These are phyloP conservation scores for Noturus placidus DNA, from an alignment of 2,113 vertebrate species.

Conservation along the genomic window DNA sequence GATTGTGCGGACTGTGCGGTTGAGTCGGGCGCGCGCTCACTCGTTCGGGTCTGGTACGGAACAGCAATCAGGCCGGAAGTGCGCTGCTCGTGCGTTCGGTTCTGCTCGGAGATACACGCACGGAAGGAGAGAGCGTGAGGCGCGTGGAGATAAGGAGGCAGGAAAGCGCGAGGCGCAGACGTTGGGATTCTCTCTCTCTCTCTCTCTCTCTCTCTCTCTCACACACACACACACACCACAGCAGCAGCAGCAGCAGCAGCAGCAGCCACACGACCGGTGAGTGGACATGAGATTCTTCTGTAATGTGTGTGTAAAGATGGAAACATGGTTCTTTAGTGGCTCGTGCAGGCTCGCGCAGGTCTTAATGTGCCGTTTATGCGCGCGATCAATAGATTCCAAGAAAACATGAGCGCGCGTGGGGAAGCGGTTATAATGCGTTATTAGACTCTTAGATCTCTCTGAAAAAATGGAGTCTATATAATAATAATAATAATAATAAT, in stretches of 20 bases:
- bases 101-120: background rate
- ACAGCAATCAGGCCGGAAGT: background rate
- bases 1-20: background rate
- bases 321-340: background rate
- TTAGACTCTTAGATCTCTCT: background rate
- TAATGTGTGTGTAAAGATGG: background rate
- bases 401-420: background rate
- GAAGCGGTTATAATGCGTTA: background rate
- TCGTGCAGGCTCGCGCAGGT: background rate
- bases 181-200: background rate
- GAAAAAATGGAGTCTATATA: background rate
- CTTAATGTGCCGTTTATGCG: too few species aligned
- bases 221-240: background rate
- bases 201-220: too few species aligned
- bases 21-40: background rate
- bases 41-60: background rate
- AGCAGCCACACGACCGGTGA: background rate
- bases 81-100: conserved; percentile 3
- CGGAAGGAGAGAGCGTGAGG: background rate
- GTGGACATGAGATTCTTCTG: background rate
- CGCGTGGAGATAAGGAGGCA: background rate
- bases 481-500: background rate
- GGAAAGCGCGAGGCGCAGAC: background rate
- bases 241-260: background rate
- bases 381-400: background rate